Evolutionary conservation across 2,888 invertebrate genomes (phyloP), one percentile per base, ranked within the genome.

Genomic region (Hemistola chrysoprasaria): DNA sequence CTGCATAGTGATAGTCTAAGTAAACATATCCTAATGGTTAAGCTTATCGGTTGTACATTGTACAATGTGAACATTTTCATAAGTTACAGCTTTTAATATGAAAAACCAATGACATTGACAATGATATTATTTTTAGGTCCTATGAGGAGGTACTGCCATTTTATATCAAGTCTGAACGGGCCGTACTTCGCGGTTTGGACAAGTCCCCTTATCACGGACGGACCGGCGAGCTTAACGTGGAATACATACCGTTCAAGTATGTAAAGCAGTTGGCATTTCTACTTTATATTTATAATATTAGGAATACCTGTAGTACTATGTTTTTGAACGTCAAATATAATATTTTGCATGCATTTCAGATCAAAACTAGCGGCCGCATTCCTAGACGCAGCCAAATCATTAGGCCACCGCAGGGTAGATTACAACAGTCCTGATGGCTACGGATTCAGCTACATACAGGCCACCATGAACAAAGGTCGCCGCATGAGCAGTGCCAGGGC

Each of bases 361-460:
- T 78, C 87, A 1, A 82, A 90, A 57, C 80, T 94, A 1, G 91
- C 93, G 0, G 90, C 91, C 23, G 92, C 93, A 0, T 92, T 95
- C 58, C 73, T 95, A 3, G 83, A 92, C 26, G 92, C 93, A 0
- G 92, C 91, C 0, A 74, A 87, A 42, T 83, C 93, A 51, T 78
- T 91, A 33, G 95, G 95, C 0, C 89, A 93, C 44, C 89, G 91
- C 1, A 80, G 90, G 53, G 90, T 92, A 2, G 95, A 95, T 67
- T 93, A 94, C 69, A 95, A 95, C 69, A 92, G 92, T 52, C 91
- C 91, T 0, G 86, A 90, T 32, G 78, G 86, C 7, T 92, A 91
- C 11, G 94, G 93, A 10, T 90, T 92, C 56, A 87, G 69, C 52
- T 77, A 77, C 42, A 79, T 85, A 31, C 85, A 86, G 57, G 80